Conservation (phyloP, 2,888 invertebrate species). For the Lottia gigantea region DNA sequence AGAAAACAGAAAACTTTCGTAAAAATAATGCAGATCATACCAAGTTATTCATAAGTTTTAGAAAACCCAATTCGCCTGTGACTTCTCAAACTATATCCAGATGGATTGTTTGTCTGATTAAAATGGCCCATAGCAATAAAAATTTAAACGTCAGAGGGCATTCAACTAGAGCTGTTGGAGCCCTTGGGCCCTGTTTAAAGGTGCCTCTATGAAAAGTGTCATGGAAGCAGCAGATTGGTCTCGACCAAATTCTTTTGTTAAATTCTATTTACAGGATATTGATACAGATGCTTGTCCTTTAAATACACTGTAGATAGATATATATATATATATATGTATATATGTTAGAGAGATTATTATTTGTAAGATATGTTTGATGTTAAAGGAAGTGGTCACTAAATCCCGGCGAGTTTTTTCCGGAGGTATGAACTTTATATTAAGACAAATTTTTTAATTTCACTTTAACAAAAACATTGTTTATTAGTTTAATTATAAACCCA, state of each 20-base stretch:
- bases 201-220: background rate
- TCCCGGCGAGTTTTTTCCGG: background rate
- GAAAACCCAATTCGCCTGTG: background rate
- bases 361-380: background rate
- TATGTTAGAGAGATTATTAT: background rate
- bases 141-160: background rate
- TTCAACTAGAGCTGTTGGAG: background rate
- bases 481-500: background rate
- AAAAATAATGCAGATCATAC: background rate
- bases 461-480: background rate
- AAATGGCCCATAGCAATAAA: background rate
- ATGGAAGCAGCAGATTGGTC: background rate
- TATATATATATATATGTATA: no score
- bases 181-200: slow-evolving; percentile 5
- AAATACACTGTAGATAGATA: background rate
- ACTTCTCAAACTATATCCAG: background rate
- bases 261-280: background rate
- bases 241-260: background rate
- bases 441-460: no score
- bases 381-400: background rate
- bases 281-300: background rate
- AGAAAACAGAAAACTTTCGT: slow-evolving; percentile 1
- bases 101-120: background rate
- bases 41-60: background rate
- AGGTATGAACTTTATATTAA: background rate